phyloP scores from a whole-genome alignment of 2,797 vertebrate species.

The Gallinago nigripennis region DNA sequence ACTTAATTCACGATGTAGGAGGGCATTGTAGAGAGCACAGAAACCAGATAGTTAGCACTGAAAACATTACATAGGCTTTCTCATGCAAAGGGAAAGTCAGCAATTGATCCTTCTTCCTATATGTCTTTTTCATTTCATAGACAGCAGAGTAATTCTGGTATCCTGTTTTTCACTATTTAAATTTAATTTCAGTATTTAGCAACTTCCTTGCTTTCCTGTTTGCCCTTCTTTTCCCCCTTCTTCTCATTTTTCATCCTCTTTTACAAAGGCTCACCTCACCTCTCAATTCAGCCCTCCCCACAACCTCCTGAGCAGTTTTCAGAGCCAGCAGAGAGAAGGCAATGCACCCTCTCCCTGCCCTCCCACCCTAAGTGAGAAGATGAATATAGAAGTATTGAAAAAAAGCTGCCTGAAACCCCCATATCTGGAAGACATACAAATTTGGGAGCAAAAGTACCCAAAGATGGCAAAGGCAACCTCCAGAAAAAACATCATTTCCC shows the following conservation, averaged over 20 bases:
- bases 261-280: not conserved
- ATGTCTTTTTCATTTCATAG: not conserved
- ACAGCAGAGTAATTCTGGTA: not conserved
- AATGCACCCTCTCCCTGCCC: not conserved
- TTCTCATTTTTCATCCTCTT: not conserved
- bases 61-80: not conserved
- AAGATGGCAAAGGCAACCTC: not conserved
- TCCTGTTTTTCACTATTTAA: not conserved
- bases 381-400: not conserved
- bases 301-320: not conserved
- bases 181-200: not conserved
- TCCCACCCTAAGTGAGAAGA: not conserved
- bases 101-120: not conserved
- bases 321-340: not conserved
- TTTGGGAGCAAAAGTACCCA: not conserved
- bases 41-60: not conserved
- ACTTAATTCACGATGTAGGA: not conserved
- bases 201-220: not conserved
- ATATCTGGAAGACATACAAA: not conserved
- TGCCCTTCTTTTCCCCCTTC: not conserved
- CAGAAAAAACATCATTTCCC: not conserved
- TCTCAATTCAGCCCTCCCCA: not conserved
- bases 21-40: not conserved
- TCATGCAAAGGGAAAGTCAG: not conserved
- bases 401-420: rapidly evolving